Conservation (phyloP, 2,888 invertebrate genomes). For the Eupithecia subfuscata region DNA sequence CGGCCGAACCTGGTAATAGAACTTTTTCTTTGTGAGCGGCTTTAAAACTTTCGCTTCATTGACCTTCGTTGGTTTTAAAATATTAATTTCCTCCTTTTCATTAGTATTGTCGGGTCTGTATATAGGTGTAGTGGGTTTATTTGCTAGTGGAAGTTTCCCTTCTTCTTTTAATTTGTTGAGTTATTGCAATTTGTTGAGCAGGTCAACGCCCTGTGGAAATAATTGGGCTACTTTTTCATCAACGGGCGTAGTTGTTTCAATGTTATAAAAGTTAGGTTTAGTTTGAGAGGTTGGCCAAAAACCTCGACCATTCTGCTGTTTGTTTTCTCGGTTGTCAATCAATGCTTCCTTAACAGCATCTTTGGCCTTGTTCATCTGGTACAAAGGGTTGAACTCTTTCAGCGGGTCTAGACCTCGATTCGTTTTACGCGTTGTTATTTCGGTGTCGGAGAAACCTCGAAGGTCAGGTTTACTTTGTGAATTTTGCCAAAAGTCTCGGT, state of each 20-base stretch:
- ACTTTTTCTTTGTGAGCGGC: conserved; percentile 37
- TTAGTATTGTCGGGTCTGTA: background rate
- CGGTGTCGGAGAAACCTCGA: background rate
- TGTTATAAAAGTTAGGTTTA: background rate
- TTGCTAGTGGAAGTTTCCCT: conserved; percentile 11
- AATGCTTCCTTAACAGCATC: background rate
- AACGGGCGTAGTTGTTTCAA: conserved; percentile 1
- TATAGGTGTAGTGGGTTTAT: background rate
- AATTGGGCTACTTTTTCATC: conserved; percentile 37
- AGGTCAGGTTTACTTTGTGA: background rate
- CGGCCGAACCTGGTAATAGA: conserved; percentile 54
- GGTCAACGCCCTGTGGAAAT: conserved; percentile 39
- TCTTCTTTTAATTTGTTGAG: conserved; percentile 51
- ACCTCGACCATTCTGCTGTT: background rate
- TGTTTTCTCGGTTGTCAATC: background rate
- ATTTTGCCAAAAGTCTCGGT: background rate
- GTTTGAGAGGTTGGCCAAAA: conserved; percentile 3
- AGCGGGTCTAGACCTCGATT: conserved; percentile 2
- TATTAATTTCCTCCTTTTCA: background rate
- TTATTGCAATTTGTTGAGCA: conserved; percentile 49
- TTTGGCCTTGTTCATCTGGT: conserved; percentile 13
- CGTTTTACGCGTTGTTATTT: background rate
- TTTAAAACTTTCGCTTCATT: conserved; percentile 19
- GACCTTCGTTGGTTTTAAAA: conserved; percentile 6
- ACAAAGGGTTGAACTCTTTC: conserved; percentile 13